Evolutionary conservation across 2,888 invertebrate species (phyloP).

Genomic region (Euspilapteryx auroguttella): DNA sequence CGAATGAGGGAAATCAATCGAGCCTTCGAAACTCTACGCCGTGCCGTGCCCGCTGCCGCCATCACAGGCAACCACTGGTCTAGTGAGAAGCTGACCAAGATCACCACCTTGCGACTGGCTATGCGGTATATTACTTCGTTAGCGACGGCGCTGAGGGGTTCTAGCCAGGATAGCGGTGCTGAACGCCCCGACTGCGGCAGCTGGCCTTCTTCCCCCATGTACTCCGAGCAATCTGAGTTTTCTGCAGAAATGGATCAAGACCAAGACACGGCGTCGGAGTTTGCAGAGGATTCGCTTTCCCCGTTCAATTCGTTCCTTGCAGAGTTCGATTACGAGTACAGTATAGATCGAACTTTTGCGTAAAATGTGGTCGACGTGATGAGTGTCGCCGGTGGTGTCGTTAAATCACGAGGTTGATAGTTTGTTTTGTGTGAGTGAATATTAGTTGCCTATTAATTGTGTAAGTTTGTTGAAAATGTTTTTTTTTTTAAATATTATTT

Average conservation of each 20-base stretch:
- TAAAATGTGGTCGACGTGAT: conserved; percentile 23
- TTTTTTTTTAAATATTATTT: no score
- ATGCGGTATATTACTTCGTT: conserved; percentile 85
- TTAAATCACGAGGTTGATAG: no score
- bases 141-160: conserved; percentile 64
- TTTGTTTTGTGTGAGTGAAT: no score
- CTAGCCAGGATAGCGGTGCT: conserved; percentile 12
- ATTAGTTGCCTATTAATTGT: no score
- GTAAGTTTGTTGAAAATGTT: no score
- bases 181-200: no score
- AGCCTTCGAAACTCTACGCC: conserved; percentile 81
- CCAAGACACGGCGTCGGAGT: conserved; percentile 49
- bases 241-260: conserved; percentile 47
- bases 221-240: conserved; percentile 56
- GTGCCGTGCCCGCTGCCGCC: conserved; percentile 70
- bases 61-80: conserved; percentile 53
- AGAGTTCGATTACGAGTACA: conserved; percentile 49
- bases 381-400: no score
- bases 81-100: conserved; percentile 85
- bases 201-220: conserved; percentile 39
- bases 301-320: conserved; percentile 61
- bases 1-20: conserved; percentile 90
- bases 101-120: conserved; percentile 82
- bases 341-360: conserved; percentile 45
- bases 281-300: conserved; percentile 56